Evolutionary conservation across 2,888 invertebrate genomes (phyloP), one percentile per base, ranked within the genome.

Genomic region (Apamea epomidion): DNA sequence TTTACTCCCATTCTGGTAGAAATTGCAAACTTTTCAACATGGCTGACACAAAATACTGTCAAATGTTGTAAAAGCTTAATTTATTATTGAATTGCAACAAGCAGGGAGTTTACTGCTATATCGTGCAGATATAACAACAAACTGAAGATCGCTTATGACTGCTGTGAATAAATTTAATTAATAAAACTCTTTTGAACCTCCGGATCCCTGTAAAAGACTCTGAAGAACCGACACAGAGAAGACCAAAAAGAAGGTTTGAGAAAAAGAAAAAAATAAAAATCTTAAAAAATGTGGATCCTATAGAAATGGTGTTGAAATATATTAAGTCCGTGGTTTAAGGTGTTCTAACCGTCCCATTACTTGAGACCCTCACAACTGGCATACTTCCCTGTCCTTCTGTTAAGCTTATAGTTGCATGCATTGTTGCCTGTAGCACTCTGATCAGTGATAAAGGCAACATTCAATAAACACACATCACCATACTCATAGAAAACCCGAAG

Each of bases 331-430:
- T 90, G 90, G 82, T 79, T 81, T 73, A 67, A 81, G 3, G 89
- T 88, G 85, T 83, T 83, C 82, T 90, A 88, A 87, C 85, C 48
- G 71, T 77, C 83, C 75, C 86, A 80, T 74, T 89, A 87, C 76
- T 69, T 80, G 79, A 86, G 83, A 88, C 91, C 89, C 88, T 88
- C 90, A 91, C 91, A 91, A 92, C 94, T 93, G 91, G 93, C 96
- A 95, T 94, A 94, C 94, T 93, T 96, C 95, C 95, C 94, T 95
- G 96, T 95, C 96, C 96, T 96, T 96, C 94, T 90, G 88, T 91
- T 91, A 94, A 96, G 96, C 96, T 94, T 92, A 93, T 85, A 89
- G 29, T 91, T 87, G 94, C 96, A 96, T 97, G 96, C 96, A 94
- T 75, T 89, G 91, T 89, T 93, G 92, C 87, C 93, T 92, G 88